These are phyloP conservation scores for Argopecten irradians DNA, from an alignment of 1,140 invertebrate genomes.

Conservation along the genomic window DNA sequence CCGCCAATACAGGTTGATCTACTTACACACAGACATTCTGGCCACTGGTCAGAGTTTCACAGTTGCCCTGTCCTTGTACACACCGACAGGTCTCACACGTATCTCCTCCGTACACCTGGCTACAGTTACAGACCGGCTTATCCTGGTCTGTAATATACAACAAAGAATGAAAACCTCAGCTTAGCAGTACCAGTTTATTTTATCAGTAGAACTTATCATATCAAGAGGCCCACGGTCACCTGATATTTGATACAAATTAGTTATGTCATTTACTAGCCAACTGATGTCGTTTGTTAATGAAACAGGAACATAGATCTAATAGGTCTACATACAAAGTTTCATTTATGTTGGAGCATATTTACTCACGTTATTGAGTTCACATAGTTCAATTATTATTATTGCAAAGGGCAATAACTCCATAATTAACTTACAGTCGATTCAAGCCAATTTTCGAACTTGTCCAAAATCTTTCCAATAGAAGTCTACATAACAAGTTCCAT, in stretches of 20 bases:
- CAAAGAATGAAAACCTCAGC: conserved; percentile 24
- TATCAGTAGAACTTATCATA: background rate
- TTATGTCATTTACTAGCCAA: too few relatives aligned
- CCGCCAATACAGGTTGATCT: background rate
- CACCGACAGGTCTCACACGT: conserved; percentile 58
- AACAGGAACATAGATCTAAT: too few relatives aligned
- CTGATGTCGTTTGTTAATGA: too few relatives aligned
- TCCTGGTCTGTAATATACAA: conserved; percentile 37
- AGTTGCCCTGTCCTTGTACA: conserved; percentile 34
- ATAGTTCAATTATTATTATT: too few relatives aligned
- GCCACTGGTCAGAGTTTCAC: background rate
- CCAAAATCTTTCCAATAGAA: background rate
- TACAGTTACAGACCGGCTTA: conserved; percentile 53
- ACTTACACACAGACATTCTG: conserved; percentile 30
- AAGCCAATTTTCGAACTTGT: too few relatives aligned
- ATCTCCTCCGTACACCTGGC: conserved; percentile 44
- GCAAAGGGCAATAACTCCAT: too few relatives aligned
- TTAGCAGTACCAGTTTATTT: background rate
- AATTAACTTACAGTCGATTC: too few relatives aligned
- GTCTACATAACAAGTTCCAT: background rate
- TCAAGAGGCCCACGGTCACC: background rate
- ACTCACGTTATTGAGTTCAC: background rate
- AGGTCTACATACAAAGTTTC: too few relatives aligned
- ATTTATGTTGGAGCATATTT: background rate
- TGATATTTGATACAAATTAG: too few relatives aligned